phyloP scores from a whole-genome alignment of 2,113 vertebrate species.

The Thamnaconus septentrionalis region DNA sequence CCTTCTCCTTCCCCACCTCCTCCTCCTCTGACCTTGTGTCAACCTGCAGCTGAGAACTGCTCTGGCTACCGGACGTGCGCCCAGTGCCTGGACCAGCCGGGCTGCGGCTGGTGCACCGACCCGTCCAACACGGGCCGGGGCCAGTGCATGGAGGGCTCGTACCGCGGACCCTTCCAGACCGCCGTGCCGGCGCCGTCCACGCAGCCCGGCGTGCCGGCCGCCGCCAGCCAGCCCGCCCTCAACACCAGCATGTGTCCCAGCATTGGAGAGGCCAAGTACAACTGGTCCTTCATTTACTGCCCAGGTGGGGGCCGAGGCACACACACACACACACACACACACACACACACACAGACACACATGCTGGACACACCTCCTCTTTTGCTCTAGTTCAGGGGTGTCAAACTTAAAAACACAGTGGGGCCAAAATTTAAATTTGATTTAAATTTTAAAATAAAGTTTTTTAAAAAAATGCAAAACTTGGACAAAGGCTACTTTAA shows the following conservation, averaged over 20 bases:
- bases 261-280: constrained; percentile 78
- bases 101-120: constrained; percentile 96
- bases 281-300: constrained; percentile 97
- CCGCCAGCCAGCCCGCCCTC: constrained; percentile 79
- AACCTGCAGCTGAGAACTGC: constrained; percentile 89
- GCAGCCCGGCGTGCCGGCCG: constrained; percentile 81
- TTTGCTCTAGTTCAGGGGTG: no score
- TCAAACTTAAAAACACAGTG: no score
- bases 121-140: constrained; percentile 93
- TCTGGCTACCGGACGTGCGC: constrained; percentile 92
- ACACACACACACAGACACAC: no score
- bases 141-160: constrained; percentile 92
- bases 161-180: constrained; percentile 86
- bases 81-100: constrained; percentile 93
- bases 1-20: no score
- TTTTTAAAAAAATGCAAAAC: no score
- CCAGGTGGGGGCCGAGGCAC: constrained; percentile 78
- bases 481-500: no score
- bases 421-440: no score
- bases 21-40: neutral
- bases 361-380: no score
- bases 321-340: no score
- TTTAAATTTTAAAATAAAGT: no score
- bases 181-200: constrained; percentile 73
- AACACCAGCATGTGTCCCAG: constrained; percentile 87